These are phyloP conservation scores for Kryptopterus vitreolus DNA, from an alignment of 2,797 vertebrate species.

Conservation along the genomic window DNA sequence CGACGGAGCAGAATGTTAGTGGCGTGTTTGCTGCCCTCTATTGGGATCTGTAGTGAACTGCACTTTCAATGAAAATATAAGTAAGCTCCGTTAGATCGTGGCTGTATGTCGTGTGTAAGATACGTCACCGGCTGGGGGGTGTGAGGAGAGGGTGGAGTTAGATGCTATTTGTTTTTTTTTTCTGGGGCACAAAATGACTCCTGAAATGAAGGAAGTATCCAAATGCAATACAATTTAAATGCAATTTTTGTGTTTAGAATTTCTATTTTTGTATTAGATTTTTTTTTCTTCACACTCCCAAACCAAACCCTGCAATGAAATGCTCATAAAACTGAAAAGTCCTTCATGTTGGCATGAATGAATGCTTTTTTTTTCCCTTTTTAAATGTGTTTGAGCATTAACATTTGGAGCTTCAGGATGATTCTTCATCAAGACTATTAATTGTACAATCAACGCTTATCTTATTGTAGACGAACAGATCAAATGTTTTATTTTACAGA, in stretches of 20 bases:
- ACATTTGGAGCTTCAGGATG: background rate
- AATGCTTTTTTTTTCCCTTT: background rate
- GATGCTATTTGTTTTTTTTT: no score
- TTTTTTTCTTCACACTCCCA: no score
- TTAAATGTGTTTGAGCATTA: background rate
- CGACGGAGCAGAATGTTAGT: no score
- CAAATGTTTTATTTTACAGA: background rate
- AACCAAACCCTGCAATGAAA: background rate
- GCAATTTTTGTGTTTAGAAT: no score
- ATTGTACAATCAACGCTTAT: background rate
- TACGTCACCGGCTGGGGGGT: background rate
- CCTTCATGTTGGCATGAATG: background rate
- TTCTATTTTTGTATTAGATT: no score
- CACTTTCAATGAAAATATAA: background rate
- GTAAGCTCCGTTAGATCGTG: background rate
- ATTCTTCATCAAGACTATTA: no score
- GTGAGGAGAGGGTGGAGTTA: no score
- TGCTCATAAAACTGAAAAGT: conserved; percentile 2
- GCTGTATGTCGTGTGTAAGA: no score
- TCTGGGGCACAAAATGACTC: background rate
- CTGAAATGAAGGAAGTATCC: background rate
- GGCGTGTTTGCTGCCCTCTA: no score
- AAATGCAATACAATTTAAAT: background rate
- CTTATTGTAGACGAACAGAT: background rate
- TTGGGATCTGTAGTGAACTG: background rate